Percentiles rank a stretch among this genome's conserved stretches.
phyloP scores from a whole-genome alignment of 1,140 invertebrate genomes.

The Oedothorax gibbosus region DNA sequence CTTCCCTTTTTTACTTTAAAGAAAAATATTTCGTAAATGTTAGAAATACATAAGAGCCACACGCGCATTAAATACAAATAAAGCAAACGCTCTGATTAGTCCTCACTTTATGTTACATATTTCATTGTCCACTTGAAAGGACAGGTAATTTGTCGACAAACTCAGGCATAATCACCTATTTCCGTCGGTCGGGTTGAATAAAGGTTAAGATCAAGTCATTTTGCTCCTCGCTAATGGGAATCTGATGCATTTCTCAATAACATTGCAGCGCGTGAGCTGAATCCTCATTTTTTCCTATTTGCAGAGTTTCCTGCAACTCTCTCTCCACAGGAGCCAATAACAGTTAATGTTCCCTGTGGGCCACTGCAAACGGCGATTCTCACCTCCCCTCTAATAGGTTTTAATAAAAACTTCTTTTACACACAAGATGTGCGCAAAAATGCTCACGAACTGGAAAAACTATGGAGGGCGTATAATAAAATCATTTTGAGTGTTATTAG shows the following conservation, averaged over 20 bases:
- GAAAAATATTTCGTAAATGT: too few relatives aligned
- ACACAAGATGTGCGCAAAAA: too few relatives aligned
- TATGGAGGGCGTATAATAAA: too few relatives aligned
- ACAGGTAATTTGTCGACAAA: constrained; percentile 13
- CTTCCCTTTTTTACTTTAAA: too few relatives aligned
- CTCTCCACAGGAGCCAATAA: constrained; percentile 11
- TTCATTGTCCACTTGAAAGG: not conserved
- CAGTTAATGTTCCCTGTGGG: constrained; percentile 8
- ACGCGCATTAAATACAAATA: too few relatives aligned
- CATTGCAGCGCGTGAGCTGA: not conserved
- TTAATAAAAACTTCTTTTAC: not conserved
- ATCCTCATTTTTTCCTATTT: not conserved
- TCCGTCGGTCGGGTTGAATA: not conserved
- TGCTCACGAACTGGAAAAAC: too few relatives aligned
- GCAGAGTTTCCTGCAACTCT: not conserved
- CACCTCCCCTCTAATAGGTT: not conserved
- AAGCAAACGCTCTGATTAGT: too few relatives aligned
- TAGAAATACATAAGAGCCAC: too few relatives aligned
- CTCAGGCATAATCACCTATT: constrained; percentile 4
- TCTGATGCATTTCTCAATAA: constrained; percentile 40
- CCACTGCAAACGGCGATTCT: constrained; percentile 4
- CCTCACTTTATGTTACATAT: not conserved
- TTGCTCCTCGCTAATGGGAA: constrained; percentile 22
- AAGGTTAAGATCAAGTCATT: constrained; percentile 24
- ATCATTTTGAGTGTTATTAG: too few relatives aligned